Base-by-base conservation (phyloP, 1,140 invertebrate species). In the Cydia fagiglandana region DNA sequence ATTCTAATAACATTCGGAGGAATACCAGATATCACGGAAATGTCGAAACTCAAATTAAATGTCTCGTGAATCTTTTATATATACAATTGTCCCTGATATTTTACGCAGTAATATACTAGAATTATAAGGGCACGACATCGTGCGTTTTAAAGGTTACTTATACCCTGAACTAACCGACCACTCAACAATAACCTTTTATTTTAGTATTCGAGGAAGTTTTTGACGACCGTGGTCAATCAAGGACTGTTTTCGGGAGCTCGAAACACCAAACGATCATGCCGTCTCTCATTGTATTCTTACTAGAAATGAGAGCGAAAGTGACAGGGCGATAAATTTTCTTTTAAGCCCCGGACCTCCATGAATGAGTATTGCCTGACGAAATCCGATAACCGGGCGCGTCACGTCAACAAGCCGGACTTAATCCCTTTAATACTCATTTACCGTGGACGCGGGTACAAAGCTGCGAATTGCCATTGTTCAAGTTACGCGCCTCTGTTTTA, bases 401-500 rank as follows among this genome's bases (percentile, higher is more conserved):
- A 79, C 89, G 85, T 88, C 89, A 91, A 92, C 91, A 88, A 91
- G 88, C 85, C 88, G 84, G 73, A 86, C 84, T 88, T 91, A 91
- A 92, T 91, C 86, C 86, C 83, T 85, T 91, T 89, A 84, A 90
- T 90, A 89, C 85, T 83, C 86, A 83, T 88, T 90, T 86, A 85
- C 76, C 77, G 75, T 73, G 66, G 75, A 75, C 77, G 77, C 64
- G 75, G 77, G 78, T 76, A 53, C 73, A 70, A 75, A 77, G 77
- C 76, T 73, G 76, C 79, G 84, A 86, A 85, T 85, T 80, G 79
- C 86, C 81, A 91, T 91, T 90, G 89, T 91, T 88, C 81, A 38
- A 34, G 66, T 70, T 70, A 70, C 66, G 66, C 66, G 81, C 81
- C 80, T 75, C 79, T 75, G 79, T 80, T 84, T 82, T 85, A 86